phyloP scores from a whole-genome alignment of 2,888 invertebrate genomes.

The Amaurobius ferox region DNA sequence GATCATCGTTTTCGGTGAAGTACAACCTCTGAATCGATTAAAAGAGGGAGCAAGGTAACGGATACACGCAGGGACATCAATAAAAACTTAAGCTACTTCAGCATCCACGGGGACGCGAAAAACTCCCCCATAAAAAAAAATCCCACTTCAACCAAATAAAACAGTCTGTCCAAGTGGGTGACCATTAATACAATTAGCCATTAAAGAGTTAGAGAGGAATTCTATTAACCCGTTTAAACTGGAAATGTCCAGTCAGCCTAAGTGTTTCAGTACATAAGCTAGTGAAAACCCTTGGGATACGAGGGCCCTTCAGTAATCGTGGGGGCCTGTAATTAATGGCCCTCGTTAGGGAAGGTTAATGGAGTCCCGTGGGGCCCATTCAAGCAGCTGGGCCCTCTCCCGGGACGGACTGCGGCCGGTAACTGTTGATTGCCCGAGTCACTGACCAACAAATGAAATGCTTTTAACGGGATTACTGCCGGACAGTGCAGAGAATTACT shows the following conservation, averaged over 20 bases:
- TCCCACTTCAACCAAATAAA: constrained; percentile 20
- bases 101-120: background rate
- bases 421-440: constrained; percentile 71
- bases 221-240: constrained; percentile 72
- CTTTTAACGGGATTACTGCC: constrained; percentile 72
- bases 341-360: constrained; percentile 70
- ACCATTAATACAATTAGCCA: constrained; percentile 72
- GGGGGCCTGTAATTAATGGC: constrained; percentile 72
- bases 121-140: background rate
- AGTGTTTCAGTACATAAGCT: constrained; percentile 72
- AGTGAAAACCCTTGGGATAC: constrained; percentile 22
- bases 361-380: constrained; percentile 60
- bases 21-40: background rate
- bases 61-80: background rate
- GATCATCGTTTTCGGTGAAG: background rate
- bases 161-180: constrained; percentile 57
- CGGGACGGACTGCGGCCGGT: constrained; percentile 68
- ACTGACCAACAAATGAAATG: constrained; percentile 73
- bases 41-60: background rate
- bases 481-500: constrained; percentile 61
- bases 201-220: constrained; percentile 71
- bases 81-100: background rate
- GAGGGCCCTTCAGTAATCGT: constrained; percentile 64
- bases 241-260: constrained; percentile 38
- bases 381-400: constrained; percentile 45